phyloP scores from a whole-genome alignment of 2,113 vertebrate genomes.

The Gracilinanus agilis region DNA sequence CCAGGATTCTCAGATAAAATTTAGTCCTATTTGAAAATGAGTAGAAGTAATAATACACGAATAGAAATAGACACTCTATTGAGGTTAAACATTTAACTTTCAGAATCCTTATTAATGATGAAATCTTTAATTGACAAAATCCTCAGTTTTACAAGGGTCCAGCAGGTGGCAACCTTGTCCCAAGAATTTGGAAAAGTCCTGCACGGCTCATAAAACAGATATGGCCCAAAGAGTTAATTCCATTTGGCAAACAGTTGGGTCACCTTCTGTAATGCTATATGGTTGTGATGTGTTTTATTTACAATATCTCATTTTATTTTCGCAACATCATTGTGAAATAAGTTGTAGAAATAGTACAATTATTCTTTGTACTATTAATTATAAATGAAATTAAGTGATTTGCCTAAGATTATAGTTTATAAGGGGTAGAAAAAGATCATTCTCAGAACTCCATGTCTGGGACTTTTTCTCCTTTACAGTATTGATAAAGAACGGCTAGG shows the following conservation, averaged over 20 bases:
- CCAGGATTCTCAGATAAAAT: neutral
- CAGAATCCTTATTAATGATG: conserved; percentile 44
- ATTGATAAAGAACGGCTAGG: neutral
- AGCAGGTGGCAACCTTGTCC: conserved; percentile 84
- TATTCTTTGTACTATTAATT: no score
- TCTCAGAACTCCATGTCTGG: no score
- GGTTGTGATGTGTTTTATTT: neutral
- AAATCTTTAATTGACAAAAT: conserved; percentile 39
- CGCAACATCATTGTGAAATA: neutral
- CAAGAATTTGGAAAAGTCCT: conserved; percentile 61
- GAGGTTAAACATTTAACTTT: conserved; percentile 35
- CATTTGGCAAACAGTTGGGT: neutral
- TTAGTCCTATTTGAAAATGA: neutral
- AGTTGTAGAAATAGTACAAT: neutral
- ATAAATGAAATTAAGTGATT: neutral
- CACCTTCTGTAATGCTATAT: neutral
- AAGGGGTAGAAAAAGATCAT: neutral
- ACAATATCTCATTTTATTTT: neutral
- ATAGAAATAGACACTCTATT: conserved; percentile 7
- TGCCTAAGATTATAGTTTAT: neutral
- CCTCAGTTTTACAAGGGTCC: conserved; percentile 62
- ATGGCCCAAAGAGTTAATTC: conserved; percentile 35
- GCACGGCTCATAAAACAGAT: neutral
- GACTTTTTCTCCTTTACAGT: neutral
- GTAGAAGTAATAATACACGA: neutral